These are phyloP conservation scores for Cryptoblepharus egeriae DNA, from an alignment of 2,797 vertebrate genomes.

Conservation along the genomic window DNA sequence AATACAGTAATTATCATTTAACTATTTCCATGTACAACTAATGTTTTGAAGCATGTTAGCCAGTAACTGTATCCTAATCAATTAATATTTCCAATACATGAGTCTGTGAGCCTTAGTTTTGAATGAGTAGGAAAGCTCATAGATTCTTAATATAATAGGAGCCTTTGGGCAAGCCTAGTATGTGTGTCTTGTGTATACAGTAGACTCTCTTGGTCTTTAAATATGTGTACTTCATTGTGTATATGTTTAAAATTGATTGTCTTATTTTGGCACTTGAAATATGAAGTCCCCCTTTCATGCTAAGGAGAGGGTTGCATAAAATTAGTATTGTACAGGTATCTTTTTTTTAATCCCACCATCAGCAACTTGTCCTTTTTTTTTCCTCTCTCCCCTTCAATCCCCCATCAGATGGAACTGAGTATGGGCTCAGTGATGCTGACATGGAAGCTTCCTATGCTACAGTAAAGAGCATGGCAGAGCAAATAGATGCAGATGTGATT, in stretches of 20 bases:
- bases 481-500: constrained; percentile 92
- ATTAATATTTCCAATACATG: not conserved
- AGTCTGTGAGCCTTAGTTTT: not conserved
- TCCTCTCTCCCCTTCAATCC: constrained; percentile 36
- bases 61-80: not conserved
- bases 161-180: not conserved
- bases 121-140: not conserved
- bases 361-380: constrained; percentile 10
- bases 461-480: constrained; percentile 93
- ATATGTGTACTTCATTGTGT: not conserved
- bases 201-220: not conserved
- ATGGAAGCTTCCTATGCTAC: constrained; percentile 97
- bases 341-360: not conserved
- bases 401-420: constrained; percentile 90
- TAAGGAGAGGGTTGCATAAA: not conserved
- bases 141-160: not conserved
- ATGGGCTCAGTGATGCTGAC: constrained; percentile 91
- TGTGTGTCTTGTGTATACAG: not conserved
- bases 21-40: not conserved
- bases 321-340: not conserved
- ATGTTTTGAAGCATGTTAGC: not conserved
- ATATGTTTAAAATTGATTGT: not conserved
- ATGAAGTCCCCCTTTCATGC: not conserved
- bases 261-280: not conserved
- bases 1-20: not conserved